Conservation (phyloP, 2,797 vertebrate genomes). For the Oreochromis grahami region DNA sequence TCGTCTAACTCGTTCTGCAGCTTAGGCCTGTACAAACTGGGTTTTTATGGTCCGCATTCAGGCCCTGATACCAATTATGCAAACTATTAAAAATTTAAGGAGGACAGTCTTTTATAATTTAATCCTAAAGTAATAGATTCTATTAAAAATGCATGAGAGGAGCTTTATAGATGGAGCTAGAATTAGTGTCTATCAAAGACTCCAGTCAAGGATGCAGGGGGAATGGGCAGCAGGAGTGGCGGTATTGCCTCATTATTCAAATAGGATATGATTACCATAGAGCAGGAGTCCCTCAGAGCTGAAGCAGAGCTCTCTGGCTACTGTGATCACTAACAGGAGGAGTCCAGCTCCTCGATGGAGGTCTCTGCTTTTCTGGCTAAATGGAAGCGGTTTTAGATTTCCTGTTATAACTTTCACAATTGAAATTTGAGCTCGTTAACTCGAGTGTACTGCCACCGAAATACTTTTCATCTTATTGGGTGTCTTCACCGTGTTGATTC, state of each 20-base stretch:
- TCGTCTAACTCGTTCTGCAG: slow-evolving; percentile 43
- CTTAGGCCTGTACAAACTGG: slow-evolving; percentile 68
- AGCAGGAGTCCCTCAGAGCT: slow-evolving; percentile 58
- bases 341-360: background rate
- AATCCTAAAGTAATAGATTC: slow-evolving; percentile 87
- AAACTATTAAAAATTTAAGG: slow-evolving; percentile 84
- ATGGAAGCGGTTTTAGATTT: slow-evolving; percentile 37
- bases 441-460: slow-evolving; percentile 9
- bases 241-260: slow-evolving; percentile 79
- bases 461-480: slow-evolving; percentile 19
- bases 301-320: slow-evolving; percentile 35
- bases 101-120: slow-evolving; percentile 85
- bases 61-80: slow-evolving; percentile 80
- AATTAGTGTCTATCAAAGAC: slow-evolving; percentile 83
- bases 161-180: slow-evolving; percentile 82
- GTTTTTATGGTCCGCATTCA: slow-evolving; percentile 73
- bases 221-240: slow-evolving; percentile 60
- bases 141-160: slow-evolving; percentile 83
- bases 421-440: slow-evolving; percentile 15
- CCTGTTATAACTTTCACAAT: slow-evolving; percentile 29
- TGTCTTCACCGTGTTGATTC: slow-evolving; percentile 44
- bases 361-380: background rate
- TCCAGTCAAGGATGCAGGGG: slow-evolving; percentile 71
- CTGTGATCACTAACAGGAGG: slow-evolving; percentile 39
- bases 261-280: slow-evolving; percentile 74